Conservation (phyloP, 2,888 invertebrate genomes). For the Lasioglossum villosulum region DNA sequence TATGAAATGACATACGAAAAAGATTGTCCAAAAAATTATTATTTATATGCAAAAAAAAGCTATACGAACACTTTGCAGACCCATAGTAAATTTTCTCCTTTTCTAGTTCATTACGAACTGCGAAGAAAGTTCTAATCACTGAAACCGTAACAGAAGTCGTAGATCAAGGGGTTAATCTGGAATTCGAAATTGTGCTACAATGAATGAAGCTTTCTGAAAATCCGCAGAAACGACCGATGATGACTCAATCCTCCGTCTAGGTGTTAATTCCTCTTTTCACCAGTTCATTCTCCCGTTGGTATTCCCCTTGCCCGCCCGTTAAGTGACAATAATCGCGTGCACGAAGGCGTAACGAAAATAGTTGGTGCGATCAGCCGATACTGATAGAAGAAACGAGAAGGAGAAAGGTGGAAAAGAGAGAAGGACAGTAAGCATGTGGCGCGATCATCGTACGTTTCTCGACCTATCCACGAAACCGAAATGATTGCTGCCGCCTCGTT, state of each 20-base stretch:
- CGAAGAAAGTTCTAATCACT: too few species aligned
- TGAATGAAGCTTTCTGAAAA: background rate
- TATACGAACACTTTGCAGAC: too few species aligned
- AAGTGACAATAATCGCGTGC: slow-evolving; percentile 32
- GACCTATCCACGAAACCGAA: background rate
- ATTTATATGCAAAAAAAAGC: too few species aligned
- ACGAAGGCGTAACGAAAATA: slow-evolving; percentile 50
- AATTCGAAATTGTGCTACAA: background rate
- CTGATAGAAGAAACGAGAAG: background rate
- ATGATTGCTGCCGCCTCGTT: background rate
- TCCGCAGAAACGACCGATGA: background rate
- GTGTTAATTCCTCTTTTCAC: background rate
- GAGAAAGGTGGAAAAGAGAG: background rate
- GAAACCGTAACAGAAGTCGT: too few species aligned
- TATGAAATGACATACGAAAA: too few species aligned
- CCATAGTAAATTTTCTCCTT: too few species aligned
- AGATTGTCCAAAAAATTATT: too few species aligned
- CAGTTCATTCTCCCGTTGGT: background rate
- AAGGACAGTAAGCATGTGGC: background rate
- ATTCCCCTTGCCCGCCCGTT: background rate
- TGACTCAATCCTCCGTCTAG: slow-evolving; percentile 4
- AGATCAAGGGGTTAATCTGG: background rate
- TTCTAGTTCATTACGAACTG: too few species aligned
- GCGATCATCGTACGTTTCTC: background rate
- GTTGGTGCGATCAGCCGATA: slow-evolving; percentile 37